These are phyloP conservation scores for Microcebus tavaratra DNA, from an alignment of 2,113 vertebrate genomes.

Conservation along the genomic window DNA sequence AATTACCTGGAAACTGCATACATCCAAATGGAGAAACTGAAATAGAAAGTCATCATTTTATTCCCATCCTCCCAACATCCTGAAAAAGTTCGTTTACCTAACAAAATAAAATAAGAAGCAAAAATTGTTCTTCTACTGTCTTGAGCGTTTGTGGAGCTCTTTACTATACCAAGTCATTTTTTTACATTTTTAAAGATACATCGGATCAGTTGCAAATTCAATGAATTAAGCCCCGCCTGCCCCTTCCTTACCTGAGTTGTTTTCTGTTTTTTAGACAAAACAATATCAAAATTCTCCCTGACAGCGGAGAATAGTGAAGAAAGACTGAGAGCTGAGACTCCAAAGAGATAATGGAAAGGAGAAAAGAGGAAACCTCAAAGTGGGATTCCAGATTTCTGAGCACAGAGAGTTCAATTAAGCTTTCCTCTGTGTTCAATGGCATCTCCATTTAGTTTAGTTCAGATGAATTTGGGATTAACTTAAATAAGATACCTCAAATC, in stretches of 20 bases:
- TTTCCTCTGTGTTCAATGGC: background rate
- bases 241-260: background rate
- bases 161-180: background rate
- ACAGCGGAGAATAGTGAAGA: background rate
- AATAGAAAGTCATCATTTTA: background rate
- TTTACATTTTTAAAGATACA: background rate
- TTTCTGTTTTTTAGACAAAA: background rate
- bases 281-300: background rate
- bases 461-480: background rate
- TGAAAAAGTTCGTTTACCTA: background rate
- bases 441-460: background rate
- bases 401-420: background rate
- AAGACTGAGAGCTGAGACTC: background rate
- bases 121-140: background rate
- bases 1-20: background rate
- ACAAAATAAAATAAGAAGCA: background rate
- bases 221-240: background rate
- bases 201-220: background rate
- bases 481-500: background rate
- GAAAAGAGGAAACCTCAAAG: background rate
- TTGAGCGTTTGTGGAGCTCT: background rate
- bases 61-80: background rate
- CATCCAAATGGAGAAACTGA: background rate
- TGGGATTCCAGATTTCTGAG: background rate
- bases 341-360: background rate